A percentile compares a stretch with the other conserved stretches of the same genome.
These are phyloP conservation scores for Turnix velox DNA, from an alignment of 2,113 vertebrate species.

Conservation along the genomic window DNA sequence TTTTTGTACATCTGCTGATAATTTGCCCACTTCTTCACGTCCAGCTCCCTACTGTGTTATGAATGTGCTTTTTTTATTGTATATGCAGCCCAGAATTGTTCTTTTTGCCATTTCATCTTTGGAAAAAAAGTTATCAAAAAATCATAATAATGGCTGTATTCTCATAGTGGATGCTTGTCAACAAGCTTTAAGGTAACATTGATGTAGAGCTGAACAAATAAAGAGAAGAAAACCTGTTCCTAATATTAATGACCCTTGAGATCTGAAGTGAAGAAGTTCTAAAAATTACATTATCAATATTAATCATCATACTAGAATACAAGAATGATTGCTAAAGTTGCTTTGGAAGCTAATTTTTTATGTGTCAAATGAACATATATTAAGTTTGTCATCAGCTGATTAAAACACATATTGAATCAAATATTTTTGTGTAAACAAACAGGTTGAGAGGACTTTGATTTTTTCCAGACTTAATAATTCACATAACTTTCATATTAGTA, in stretches of 20 bases:
- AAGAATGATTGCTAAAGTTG: not conserved
- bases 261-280: not conserved
- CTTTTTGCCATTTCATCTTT: not conserved
- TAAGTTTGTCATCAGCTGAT: not conserved
- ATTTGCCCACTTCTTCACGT: not conserved
- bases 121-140: not conserved
- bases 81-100: not conserved
- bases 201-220: not conserved
- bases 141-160: not conserved
- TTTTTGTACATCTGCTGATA: not conserved
- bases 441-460: not conserved
- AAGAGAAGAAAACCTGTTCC: not conserved
- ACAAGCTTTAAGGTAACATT: not conserved
- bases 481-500: not conserved
- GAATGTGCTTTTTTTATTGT: not conserved
- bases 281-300: not conserved
- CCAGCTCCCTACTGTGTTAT: not conserved
- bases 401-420: not conserved
- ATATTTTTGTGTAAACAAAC: not conserved
- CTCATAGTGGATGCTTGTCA: not conserved
- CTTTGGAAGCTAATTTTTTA: not conserved
- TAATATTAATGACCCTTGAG: not conserved
- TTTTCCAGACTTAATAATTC: not conserved
- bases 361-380: not conserved
- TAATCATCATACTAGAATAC: not conserved